Conservation (phyloP, 2,113 vertebrate genomes). For the Tapirus terrestris region DNA sequence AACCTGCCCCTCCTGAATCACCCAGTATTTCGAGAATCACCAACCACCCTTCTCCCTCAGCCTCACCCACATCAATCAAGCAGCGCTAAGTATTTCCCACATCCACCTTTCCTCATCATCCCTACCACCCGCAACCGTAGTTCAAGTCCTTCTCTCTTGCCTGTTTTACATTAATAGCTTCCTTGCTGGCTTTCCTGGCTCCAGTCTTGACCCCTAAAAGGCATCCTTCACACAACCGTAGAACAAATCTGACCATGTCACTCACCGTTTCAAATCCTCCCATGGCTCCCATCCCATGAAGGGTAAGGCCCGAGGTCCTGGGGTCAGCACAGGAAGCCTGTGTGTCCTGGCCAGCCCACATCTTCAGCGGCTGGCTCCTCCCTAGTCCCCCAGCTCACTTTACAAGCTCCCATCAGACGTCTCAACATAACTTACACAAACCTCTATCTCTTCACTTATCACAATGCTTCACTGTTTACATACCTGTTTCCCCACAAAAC, state of each 20-base stretch:
- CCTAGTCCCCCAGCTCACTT: neutral
- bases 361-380: neutral
- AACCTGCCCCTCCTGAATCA: neutral
- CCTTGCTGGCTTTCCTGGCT: neutral
- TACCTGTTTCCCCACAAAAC: neutral
- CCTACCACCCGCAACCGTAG: neutral
- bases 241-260: neutral
- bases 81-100: neutral
- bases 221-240: fast-evolving
- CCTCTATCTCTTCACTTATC: neutral
- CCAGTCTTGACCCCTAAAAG: neutral
- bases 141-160: neutral
- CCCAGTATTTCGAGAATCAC: neutral
- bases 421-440: neutral
- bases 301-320: no score
- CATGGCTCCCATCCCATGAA: neutral
- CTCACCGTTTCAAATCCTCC: neutral
- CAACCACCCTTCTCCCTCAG: neutral
- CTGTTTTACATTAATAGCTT: neutral
- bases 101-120: neutral
- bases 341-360: no score
- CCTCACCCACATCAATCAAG: neutral
- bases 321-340: neutral
- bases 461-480: neutral
- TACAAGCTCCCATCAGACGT: neutral